These are phyloP conservation scores for Drosophila ercepeae DNA, from an alignment of 1,140 invertebrate species.

Conservation along the genomic window DNA sequence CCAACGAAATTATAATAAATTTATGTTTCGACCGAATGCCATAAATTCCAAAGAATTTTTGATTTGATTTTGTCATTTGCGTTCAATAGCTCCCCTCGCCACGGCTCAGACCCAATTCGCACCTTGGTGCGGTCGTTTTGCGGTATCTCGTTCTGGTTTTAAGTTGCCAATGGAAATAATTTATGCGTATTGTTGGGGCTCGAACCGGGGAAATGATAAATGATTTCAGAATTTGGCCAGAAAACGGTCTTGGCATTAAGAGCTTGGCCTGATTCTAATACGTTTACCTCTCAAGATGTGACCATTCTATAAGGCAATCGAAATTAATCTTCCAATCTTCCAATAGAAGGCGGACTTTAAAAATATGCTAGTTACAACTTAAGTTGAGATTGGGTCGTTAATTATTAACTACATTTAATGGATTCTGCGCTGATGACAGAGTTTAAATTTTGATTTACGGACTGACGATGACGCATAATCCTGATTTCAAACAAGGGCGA, in stretches of 20 bases:
- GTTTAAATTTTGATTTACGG: slow-evolving; percentile 21
- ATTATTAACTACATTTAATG: slow-evolving; percentile 19
- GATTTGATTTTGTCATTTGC: slow-evolving; percentile 77
- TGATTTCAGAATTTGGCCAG: slow-evolving; percentile 17
- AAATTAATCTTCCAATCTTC: not conserved
- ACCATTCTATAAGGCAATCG: not conserved
- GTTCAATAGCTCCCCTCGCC: slow-evolving; percentile 44
- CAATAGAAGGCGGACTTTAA: too few species aligned
- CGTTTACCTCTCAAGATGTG: slow-evolving; percentile 12
- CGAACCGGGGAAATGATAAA: slow-evolving; percentile 56
- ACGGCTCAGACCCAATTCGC: not conserved
- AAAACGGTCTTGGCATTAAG: slow-evolving; percentile 28
- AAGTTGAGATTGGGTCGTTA: slow-evolving; percentile 1
- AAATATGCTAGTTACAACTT: not conserved
- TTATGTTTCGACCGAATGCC: slow-evolving; percentile 49
- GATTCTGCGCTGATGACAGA: slow-evolving; percentile 7
- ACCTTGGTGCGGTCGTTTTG: slow-evolving; percentile 19
- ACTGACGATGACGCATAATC: slow-evolving; percentile 9
- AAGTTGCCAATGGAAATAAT: slow-evolving; percentile 20
- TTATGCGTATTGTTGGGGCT: slow-evolving; percentile 45
- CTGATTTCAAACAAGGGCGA: not conserved
- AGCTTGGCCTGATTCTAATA: slow-evolving; percentile 18
- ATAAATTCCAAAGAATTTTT: slow-evolving; percentile 69
- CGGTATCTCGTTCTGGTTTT: slow-evolving; percentile 18
- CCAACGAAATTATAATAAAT: slow-evolving; percentile 78